Conservation (phyloP, 2,113 vertebrate species). For the Nothocercus nigrocapillus region DNA sequence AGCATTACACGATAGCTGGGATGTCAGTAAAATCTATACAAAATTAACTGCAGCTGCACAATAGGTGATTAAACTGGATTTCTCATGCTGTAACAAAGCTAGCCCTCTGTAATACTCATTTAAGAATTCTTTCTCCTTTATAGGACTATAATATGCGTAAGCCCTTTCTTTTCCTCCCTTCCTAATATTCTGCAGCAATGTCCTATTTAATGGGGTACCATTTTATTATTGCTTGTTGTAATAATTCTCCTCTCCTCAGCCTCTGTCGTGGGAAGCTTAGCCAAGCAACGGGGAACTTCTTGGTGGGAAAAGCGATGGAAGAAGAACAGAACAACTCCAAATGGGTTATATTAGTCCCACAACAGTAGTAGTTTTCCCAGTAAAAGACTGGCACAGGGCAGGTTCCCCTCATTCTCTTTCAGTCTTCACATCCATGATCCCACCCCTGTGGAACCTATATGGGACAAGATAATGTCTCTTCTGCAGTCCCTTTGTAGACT, state of each 20-base stretch:
- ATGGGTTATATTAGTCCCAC: not conserved
- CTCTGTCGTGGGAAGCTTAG: not conserved
- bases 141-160: constrained; percentile 50
- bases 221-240: constrained; percentile 48
- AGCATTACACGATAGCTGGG: constrained; percentile 62
- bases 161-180: constrained; percentile 56
- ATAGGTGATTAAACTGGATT: constrained; percentile 58
- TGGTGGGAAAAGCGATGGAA: not conserved
- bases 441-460: not conserved
- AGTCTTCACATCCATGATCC: not conserved
- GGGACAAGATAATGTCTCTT: not conserved
- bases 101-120: constrained; percentile 53
- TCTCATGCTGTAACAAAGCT: constrained; percentile 59
- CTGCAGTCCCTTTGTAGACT: not conserved
- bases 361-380: not conserved
- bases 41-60: constrained; percentile 76
- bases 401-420: not conserved
- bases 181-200: constrained; percentile 51
- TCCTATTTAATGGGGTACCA: constrained; percentile 36
- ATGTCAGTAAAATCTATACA: constrained; percentile 68
- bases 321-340: not conserved
- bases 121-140: constrained; percentile 70
- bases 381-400: not conserved
- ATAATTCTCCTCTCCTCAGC: not conserved
- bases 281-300: not conserved